phyloP scores from a whole-genome alignment of 2,888 invertebrate species.

The Laothoe populi region DNA sequence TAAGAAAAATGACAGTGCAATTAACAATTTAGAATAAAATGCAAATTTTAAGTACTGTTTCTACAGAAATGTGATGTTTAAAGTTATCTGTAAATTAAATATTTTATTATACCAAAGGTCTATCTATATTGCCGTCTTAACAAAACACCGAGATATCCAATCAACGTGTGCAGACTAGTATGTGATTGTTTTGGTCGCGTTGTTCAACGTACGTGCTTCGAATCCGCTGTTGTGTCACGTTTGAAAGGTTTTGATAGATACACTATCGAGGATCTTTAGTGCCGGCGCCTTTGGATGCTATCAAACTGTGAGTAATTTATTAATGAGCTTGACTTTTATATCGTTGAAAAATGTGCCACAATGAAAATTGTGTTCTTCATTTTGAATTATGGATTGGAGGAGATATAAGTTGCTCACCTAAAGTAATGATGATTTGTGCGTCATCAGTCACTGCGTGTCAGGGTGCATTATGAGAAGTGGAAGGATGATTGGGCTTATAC shows the following conservation, averaged over 20 bases:
- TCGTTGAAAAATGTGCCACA: neutral
- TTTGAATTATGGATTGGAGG: neutral
- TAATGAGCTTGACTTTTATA: neutral
- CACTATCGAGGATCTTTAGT: neutral
- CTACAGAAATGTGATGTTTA: neutral
- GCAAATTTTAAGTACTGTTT: neutral
- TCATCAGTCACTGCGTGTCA: too few species aligned
- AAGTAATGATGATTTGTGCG: too few species aligned
- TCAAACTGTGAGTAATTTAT: neutral
- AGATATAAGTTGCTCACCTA: too few species aligned
- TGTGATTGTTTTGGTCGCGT: conserved; percentile 18
- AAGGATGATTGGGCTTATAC: too few species aligned
- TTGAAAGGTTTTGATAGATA: conserved; percentile 3
- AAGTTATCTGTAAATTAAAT: neutral
- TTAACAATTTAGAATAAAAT: too few species aligned
- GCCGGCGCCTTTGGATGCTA: neutral
- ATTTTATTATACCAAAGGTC: neutral
- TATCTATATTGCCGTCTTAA: neutral
- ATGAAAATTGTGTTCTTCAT: neutral
- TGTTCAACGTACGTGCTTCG: conserved; percentile 14
- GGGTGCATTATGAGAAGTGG: too few species aligned
- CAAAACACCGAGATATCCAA: neutral
- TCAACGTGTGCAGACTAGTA: neutral
- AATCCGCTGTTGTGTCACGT: conserved; percentile 1
- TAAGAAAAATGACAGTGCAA: too few species aligned